Evolutionary conservation across 2,113 vertebrate species (phyloP).

Genomic region (Clupea harengus): DNA sequence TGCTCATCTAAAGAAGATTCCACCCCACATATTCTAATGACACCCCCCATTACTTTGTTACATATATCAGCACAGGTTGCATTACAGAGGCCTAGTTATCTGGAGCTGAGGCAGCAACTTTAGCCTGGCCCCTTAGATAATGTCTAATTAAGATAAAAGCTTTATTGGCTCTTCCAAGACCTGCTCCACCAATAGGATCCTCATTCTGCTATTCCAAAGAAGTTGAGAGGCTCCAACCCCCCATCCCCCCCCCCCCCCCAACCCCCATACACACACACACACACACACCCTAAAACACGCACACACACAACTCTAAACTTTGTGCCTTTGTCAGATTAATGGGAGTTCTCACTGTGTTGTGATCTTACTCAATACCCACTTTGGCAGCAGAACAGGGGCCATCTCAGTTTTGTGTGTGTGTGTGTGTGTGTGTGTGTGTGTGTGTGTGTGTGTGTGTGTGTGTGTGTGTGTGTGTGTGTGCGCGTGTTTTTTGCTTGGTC

Average conservation of each 20-base stretch:
- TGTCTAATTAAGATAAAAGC: conserved; percentile 88
- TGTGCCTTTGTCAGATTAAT: conserved; percentile 75
- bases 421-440: too few relatives aligned
- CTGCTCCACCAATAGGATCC: conserved; percentile 65
- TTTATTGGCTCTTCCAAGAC: conserved; percentile 68
- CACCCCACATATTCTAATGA: not conserved
- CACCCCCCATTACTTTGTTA: conserved; percentile 18
- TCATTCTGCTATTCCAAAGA: conserved; percentile 34
- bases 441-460: not conserved
- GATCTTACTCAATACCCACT: conserved; percentile 58
- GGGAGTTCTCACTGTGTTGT: conserved; percentile 58
- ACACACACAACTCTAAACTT: conserved; percentile 53
- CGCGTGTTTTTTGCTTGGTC: conserved; percentile 62
- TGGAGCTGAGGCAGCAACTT: conserved; percentile 69
- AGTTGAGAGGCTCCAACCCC: conserved; percentile 17
- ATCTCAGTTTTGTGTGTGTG: not conserved
- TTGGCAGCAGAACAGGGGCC: conserved; percentile 57
- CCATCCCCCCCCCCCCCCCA: too few relatives aligned
- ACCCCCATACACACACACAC: not conserved
- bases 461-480: conserved; percentile 26
- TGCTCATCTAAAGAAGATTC: too few relatives aligned
- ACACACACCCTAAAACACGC: not conserved
- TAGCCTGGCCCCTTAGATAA: conserved; percentile 62
- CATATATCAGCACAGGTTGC: conserved; percentile 42
- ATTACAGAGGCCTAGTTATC: conserved; percentile 49